phyloP scores from a whole-genome alignment of 2,113 vertebrate species.

The Pelusios castaneus region DNA sequence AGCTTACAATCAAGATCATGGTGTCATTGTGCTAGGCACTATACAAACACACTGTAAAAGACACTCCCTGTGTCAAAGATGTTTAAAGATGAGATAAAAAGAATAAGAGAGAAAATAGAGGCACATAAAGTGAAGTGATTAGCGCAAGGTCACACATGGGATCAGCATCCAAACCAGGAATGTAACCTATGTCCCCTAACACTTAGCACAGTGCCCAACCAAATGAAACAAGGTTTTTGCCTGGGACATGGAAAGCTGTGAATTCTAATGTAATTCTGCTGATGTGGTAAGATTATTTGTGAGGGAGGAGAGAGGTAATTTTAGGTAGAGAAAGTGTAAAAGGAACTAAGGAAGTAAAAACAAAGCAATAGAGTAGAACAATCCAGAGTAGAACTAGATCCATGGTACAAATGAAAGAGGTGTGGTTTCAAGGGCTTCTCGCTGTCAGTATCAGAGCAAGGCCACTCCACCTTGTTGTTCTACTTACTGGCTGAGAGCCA shows the following conservation, averaged over 20 bases:
- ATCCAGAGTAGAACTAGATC: too few relatives aligned
- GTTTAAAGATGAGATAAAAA: background rate
- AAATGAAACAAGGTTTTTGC: background rate
- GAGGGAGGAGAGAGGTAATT: background rate
- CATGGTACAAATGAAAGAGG: background rate
- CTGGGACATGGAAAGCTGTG: background rate
- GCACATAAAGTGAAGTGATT: background rate
- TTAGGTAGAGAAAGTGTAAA: background rate
- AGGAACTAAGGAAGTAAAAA: background rate
- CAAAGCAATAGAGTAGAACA: background rate
- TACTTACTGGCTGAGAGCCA: too few relatives aligned
- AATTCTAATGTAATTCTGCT: background rate
- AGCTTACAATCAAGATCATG: background rate
- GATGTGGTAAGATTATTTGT: background rate
- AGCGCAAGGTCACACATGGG: background rate
- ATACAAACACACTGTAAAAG: background rate
- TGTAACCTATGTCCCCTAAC: background rate
- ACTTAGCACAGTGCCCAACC: background rate
- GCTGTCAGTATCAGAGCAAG: too few relatives aligned
- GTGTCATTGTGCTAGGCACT: background rate
- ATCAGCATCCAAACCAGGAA: background rate
- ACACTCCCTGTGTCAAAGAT: background rate
- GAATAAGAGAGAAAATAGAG: background rate
- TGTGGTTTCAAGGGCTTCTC: too few relatives aligned
- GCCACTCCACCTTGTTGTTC: too few relatives aligned